These are phyloP conservation scores for Chamaetylas fuelleborni DNA, from an alignment of 2,113 vertebrate species.

Conservation along the genomic window DNA sequence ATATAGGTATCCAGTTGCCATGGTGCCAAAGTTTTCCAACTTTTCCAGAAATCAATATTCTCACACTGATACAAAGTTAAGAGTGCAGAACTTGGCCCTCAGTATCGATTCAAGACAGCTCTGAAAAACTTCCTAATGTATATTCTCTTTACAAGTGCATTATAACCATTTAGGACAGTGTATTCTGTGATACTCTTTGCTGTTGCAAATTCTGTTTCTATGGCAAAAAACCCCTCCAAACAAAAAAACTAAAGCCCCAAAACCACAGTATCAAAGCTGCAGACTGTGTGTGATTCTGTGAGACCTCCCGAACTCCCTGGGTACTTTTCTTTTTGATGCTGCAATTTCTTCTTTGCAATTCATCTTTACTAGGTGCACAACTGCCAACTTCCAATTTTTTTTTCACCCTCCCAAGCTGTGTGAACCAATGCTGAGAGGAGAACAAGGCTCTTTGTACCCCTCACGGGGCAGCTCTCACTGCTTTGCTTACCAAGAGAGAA, in stretches of 20 bases:
- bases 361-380: not conserved
- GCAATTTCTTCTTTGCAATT: not conserved
- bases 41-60: not conserved
- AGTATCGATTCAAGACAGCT: not conserved
- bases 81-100: not conserved
- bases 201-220: not conserved
- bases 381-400: not conserved
- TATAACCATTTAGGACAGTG: not conserved
- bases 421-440: not conserved
- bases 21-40: not conserved
- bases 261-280: not conserved
- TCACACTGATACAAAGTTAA: not conserved
- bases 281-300: not conserved
- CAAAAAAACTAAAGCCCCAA: not conserved
- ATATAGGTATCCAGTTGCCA: not conserved
- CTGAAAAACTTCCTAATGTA: not conserved
- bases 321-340: not conserved
- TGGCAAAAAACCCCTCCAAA: fast-evolving
- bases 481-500: not conserved
- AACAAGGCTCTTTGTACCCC: fast-evolving
- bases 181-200: not conserved
- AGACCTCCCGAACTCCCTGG: not conserved
- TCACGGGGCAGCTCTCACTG: not conserved
- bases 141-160: not conserved
- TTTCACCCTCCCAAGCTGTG: not conserved